Evolutionary conservation across 1,140 invertebrate genomes (phyloP).

Genomic region (Saxidomus purpurata): DNA sequence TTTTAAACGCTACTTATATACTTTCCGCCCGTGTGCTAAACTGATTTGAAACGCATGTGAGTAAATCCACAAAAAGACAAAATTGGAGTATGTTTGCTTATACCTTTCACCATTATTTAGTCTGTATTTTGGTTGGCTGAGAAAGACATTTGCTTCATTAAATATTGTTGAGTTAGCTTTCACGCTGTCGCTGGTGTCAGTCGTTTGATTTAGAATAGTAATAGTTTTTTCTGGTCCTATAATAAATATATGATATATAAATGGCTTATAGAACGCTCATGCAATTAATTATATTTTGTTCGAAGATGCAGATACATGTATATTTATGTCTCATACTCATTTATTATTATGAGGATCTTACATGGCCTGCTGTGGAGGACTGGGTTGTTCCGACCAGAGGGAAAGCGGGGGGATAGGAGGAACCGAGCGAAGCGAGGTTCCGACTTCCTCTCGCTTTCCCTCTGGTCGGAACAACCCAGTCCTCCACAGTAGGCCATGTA

Average conservation of each 20-base stretch:
- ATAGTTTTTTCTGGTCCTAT: not conserved
- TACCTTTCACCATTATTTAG: slow-evolving; percentile 1
- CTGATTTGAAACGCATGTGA: no score
- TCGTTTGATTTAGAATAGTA: not conserved
- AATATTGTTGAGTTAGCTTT: not conserved
- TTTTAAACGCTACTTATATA: no score
- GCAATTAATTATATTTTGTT: not conserved
- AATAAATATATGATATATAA: not conserved
- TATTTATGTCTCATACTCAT: not conserved
- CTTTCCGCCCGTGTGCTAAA: no score
- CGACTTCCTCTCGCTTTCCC: no score
- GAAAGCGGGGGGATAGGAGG: no score
- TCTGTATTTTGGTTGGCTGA: not conserved
- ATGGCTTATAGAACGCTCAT: no score
- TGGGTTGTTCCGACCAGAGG: no score
- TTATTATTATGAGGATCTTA: not conserved
- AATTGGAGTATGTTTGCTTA: no score
- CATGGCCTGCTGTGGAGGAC: not conserved
- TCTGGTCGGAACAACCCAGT: no score
- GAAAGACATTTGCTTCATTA: not conserved
- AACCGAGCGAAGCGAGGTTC: no score
- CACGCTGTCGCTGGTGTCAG: not conserved
- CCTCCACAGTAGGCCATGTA: no score
- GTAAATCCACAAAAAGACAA: no score
- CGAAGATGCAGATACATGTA: not conserved